Percentiles rank a stretch among this genome's conserved stretches.
These are phyloP conservation scores for Leptopilina drosophilae DNA, from an alignment of 2,888 invertebrate species.

Conservation along the genomic window DNA sequence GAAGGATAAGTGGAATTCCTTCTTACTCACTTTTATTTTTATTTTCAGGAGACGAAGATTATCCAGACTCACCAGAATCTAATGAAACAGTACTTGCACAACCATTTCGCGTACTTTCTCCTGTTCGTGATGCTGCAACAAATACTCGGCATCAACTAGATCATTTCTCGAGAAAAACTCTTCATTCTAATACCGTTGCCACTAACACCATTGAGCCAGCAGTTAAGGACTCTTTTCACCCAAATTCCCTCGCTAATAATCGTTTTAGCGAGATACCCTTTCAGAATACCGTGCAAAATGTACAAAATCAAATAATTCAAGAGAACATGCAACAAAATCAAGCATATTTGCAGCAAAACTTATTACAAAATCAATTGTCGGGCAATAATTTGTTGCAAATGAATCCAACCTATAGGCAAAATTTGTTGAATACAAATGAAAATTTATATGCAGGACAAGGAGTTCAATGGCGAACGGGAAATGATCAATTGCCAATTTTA, in stretches of 20 bases:
- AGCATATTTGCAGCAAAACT: constrained; percentile 65
- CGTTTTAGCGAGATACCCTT: constrained; percentile 70
- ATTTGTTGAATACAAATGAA: constrained; percentile 53
- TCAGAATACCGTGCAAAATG: constrained; percentile 74
- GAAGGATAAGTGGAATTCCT: constrained; percentile 1
- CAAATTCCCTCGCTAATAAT: constrained; percentile 61
- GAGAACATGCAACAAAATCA: constrained; percentile 74
- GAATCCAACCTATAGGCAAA: constrained; percentile 59
- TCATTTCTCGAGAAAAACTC: constrained; percentile 59
- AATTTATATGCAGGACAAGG: constrained; percentile 49
- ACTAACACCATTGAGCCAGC: constrained; percentile 61
- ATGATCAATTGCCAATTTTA: constrained; percentile 47
- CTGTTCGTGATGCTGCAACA: constrained; percentile 72
- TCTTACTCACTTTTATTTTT: neutral
- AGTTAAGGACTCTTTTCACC: constrained; percentile 61
- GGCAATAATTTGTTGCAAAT: constrained; percentile 60
- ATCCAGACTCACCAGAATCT: constrained; percentile 75
- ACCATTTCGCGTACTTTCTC: constrained; percentile 71
- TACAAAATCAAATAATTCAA: constrained; percentile 75
- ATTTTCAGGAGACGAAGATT: constrained; percentile 68
- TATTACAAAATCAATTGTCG: constrained; percentile 63
- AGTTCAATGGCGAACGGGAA: constrained; percentile 25
- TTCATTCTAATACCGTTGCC: constrained; percentile 62
- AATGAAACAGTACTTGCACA: constrained; percentile 73
- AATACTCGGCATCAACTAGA: constrained; percentile 68